Conservation (phyloP, 1,140 invertebrate genomes). For the Conus ventricosus region DNA sequence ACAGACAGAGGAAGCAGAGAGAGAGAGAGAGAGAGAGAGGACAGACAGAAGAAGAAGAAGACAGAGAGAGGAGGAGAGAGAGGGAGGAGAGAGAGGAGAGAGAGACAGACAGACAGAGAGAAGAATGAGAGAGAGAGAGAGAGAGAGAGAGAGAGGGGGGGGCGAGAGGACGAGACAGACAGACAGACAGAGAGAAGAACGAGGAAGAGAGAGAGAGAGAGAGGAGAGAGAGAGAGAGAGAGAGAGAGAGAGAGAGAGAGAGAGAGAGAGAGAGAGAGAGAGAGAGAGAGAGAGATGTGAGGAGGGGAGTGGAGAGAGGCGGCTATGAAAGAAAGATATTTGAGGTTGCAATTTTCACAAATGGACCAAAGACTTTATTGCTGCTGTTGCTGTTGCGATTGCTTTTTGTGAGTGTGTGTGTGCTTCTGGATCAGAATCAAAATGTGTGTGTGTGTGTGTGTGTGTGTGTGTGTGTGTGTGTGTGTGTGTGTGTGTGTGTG, state of each 20-base stretch:
- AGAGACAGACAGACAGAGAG: background rate
- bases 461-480: too few species aligned
- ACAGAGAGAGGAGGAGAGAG: background rate
- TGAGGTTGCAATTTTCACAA: too few species aligned
- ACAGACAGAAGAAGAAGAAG: too few species aligned
- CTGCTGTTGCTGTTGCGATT: too few species aligned
- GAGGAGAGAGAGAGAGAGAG: background rate
- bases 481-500: too few species aligned
- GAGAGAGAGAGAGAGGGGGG: background rate
- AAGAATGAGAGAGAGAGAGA: background rate
- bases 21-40: too few species aligned
- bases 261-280: slow-evolving; percentile 14
- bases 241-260: background rate
- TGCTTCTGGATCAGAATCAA: too few species aligned
- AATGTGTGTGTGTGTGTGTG: too few species aligned
- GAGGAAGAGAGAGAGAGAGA: background rate
- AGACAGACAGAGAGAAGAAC: background rate
- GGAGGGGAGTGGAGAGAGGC: background rate
- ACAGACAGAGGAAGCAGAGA: too few species aligned
- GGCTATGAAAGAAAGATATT: background rate
- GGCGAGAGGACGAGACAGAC: background rate
- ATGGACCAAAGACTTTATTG: too few species aligned
- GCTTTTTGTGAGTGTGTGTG: too few species aligned
- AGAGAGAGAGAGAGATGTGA: background rate
- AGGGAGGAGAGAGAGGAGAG: background rate